These are phyloP conservation scores for Archips xylosteana DNA, from an alignment of 2,888 invertebrate genomes.

Conservation along the genomic window DNA sequence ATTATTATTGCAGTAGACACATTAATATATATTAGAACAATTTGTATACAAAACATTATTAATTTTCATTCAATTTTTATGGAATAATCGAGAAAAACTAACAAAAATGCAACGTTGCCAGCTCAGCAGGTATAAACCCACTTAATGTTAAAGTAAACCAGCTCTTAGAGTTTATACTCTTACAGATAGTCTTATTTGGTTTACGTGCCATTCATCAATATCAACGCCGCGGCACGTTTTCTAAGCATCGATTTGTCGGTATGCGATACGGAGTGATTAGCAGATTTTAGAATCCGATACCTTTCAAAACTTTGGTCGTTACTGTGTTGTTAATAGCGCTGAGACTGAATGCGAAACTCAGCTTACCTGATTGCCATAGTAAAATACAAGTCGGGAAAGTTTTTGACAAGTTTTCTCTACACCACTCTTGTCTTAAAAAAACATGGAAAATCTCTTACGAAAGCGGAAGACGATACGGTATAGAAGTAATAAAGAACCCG, in stretches of 20 bases:
- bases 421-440: neutral
- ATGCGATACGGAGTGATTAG: conserved; percentile 14
- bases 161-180: no score
- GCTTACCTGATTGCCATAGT: conserved; percentile 1
- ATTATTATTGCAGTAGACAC: no score
- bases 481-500: no score
- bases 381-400: neutral
- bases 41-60: no score
- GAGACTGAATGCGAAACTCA: conserved; percentile 2
- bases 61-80: no score
- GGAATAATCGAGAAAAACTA: no score
- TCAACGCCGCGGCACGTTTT: neutral
- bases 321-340: conserved; percentile 10
- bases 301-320: conserved; percentile 22
- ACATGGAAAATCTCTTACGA: neutral
- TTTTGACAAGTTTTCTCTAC: neutral
- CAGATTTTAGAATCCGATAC: conserved; percentile 21
- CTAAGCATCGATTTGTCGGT: conserved; percentile 19
- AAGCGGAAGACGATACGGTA: no score
- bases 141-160: no score
- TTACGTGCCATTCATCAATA: neutral
- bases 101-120: no score
- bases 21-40: no score
- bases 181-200: neutral
- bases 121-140: no score